Evolutionary conservation across 2,888 invertebrate species (phyloP).

Genomic region (Seira ritae): DNA sequence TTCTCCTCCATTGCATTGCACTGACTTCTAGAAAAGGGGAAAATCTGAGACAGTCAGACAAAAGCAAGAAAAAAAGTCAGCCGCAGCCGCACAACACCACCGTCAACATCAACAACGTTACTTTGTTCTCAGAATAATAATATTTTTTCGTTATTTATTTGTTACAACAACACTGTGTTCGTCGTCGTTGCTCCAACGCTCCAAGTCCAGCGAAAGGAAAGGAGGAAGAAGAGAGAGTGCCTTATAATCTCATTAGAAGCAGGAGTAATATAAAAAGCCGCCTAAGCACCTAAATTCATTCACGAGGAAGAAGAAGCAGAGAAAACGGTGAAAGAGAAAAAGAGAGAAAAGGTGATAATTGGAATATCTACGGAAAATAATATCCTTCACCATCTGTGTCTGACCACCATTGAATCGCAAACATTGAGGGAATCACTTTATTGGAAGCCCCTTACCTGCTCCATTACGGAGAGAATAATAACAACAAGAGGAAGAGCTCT

Average conservation of each 20-base stretch:
- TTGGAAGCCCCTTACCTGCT: constrained; percentile 16
- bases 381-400: neutral
- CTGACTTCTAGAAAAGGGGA: neutral
- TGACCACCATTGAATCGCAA: constrained; percentile 16
- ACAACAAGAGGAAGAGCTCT: constrained; percentile 18
- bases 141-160: constrained; percentile 52
- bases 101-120: constrained; percentile 17
- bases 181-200: constrained; percentile 47
- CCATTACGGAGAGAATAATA: constrained; percentile 28
- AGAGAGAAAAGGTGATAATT: constrained; percentile 4
- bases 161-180: constrained; percentile 46
- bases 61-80: neutral
- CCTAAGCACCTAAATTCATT: constrained; percentile 1
- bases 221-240: constrained; percentile 50
- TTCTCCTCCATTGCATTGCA: neutral
- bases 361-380: constrained; percentile 9
- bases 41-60: neutral
- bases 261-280: constrained; percentile 22
- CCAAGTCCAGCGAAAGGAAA: neutral
- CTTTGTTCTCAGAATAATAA: constrained; percentile 41
- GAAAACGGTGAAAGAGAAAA: neutral
- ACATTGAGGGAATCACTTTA: constrained; percentile 56
- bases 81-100: constrained; percentile 5
- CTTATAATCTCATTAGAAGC: constrained; percentile 47
- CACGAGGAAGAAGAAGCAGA: constrained; percentile 1